Evolutionary conservation across 2,113 vertebrate species (phyloP), one percentile per base, ranked within the genome.

Genomic region (Erythrocercus mccallii): DNA sequence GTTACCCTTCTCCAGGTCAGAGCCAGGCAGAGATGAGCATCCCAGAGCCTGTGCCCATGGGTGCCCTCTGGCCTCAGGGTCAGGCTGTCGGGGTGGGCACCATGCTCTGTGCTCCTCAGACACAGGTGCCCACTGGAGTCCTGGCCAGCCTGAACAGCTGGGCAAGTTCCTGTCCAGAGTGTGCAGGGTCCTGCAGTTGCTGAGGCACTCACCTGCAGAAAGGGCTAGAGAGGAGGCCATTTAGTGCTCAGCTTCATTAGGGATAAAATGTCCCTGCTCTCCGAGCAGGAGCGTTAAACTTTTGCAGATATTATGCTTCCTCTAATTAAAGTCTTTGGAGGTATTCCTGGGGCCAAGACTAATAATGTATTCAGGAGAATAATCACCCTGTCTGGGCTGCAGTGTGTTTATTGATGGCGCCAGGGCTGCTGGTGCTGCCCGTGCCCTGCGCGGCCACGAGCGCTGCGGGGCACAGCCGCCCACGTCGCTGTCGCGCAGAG

Each of bases 391-490:
- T 82, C 79, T 90, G 91, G 76, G 62, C 64, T 28, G 73, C 93
- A 62, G 87, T 18, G 5, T 17, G 92, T 70, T 95, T 92, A 92
- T 95, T 92, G 83, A 93, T 98, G 98, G 97, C 64, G 88, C 95
- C 38, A 84, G 96, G 88, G 86, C 98, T 97, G 98, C 97, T 96
- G 96, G 97, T 95, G 92, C 97, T 98, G 97, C 93, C 98, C 98
- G 97, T 84, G 92, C 97, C 96, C 88, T 83, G 44, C 76, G 15
- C 23, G 53, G 53, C 83, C 72, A 2, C 1, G 19, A 92, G 97
- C 96, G 97, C 98, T 97, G 97, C 97, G 50, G 98, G 92, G 98
- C 97, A 96, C 94, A 91, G 97, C 97, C 95, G 97, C 97, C 97
- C 97, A 97, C 97, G 94, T 95, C 97, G 97, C 97, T 97, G 97